A percentile compares a stretch with the other conserved stretches of the same genome.
Conservation (phyloP, 2,888 invertebrate genomes). For the Gortyna flavago region DNA sequence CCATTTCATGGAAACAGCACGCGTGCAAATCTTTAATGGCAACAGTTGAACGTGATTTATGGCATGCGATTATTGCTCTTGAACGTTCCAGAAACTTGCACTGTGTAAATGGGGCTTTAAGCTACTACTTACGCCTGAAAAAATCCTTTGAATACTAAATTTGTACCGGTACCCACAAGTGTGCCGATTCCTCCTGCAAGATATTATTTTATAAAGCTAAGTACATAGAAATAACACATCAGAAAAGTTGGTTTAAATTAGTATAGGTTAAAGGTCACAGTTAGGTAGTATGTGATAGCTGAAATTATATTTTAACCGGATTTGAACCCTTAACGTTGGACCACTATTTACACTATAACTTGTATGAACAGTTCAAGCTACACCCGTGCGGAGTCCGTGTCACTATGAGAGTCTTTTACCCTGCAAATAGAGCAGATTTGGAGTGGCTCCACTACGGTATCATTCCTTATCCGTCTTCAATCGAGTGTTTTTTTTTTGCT, state of each 20-base stretch:
- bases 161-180: conserved; percentile 93
- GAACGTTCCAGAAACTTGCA: neutral
- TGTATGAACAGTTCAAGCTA: neutral
- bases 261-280: too few species aligned
- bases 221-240: neutral
- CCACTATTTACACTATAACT: too few species aligned
- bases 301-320: neutral
- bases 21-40: neutral
- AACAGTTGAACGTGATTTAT: neutral
- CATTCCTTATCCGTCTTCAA: neutral
- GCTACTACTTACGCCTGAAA: conserved; percentile 89
- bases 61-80: neutral
- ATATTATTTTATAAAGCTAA: neutral
- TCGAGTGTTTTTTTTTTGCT: neutral
- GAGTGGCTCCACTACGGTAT: too few species aligned
- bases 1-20: neutral
- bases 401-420: neutral
- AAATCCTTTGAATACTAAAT: conserved; percentile 94
- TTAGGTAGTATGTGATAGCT: neutral
- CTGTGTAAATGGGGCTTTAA: neutral
- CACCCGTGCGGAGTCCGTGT: neutral
- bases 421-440: neutral
- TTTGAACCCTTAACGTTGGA: too few species aligned
- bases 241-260: neutral
- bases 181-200: conserved; percentile 92